Evolutionary conservation across 2,113 vertebrate species (phyloP).

Genomic region (Mastomys natalensis): DNA sequence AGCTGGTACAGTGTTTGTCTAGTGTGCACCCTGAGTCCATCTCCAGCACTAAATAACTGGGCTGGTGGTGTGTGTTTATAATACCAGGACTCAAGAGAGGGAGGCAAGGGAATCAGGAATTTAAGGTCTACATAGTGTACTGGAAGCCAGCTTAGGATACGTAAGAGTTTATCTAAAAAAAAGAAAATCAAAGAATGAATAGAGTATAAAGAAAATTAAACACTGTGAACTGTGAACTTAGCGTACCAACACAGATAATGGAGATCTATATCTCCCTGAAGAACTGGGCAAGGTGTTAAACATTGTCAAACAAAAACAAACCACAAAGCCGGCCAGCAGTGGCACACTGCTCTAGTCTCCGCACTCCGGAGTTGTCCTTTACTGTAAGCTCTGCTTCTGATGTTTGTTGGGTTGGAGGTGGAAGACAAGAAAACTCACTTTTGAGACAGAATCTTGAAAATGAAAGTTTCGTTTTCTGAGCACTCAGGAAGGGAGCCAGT

Average conservation of each 20-base stretch:
- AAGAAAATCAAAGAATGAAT: neutral
- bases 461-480: no score
- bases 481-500: no score
- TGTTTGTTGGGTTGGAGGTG: neutral
- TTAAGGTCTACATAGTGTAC: neutral
- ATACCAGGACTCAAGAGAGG: neutral
- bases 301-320: neutral
- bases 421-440: no score
- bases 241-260: neutral
- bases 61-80: neutral
- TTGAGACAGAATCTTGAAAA: no score
- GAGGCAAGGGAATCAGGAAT: neutral
- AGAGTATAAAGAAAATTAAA: neutral
- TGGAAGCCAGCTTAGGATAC: neutral
- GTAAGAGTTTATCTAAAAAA: neutral
- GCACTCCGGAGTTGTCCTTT: no score
- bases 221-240: neutral
- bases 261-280: neutral
- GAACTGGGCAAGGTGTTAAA: neutral
- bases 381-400: neutral
- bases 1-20: neutral
- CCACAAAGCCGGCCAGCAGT: no score
- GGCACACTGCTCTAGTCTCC: no score
- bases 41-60: neutral
- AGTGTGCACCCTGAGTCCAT: neutral